Percentiles rank a stretch among this genome's conserved stretches.
Conservation (phyloP, 1,140 invertebrate species). For the Aleiodes sp. region DNA sequence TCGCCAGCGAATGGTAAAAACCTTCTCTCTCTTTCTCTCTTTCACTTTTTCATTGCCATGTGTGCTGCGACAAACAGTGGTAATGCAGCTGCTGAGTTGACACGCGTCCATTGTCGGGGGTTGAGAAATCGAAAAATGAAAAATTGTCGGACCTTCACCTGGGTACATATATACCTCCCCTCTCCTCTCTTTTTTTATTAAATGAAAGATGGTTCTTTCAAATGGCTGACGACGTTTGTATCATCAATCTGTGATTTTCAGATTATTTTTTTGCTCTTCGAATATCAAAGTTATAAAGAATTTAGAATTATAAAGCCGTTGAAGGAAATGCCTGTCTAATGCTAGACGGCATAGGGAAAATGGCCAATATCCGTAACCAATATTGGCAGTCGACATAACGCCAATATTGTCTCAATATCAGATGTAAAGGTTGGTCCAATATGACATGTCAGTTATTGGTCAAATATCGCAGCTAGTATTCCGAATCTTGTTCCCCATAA, state of each 20-base stretch:
- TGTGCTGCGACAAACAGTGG: slow-evolving; percentile 59
- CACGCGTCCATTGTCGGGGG: slow-evolving; percentile 66
- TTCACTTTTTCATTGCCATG: slow-evolving; percentile 49
- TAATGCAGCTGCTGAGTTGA: slow-evolving; percentile 58
- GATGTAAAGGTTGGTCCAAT: too few relatives aligned
- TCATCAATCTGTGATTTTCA: slow-evolving; percentile 19
- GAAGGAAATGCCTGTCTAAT: too few relatives aligned
- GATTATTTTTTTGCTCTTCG: slow-evolving; percentile 13
- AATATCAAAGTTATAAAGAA: not conserved
- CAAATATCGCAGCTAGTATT: too few relatives aligned
- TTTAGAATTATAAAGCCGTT: too few relatives aligned
- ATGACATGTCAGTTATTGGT: too few relatives aligned
- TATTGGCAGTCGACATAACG: too few relatives aligned
- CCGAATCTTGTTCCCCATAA: too few relatives aligned
- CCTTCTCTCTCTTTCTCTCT: slow-evolving; percentile 28
- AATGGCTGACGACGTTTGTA: not conserved
- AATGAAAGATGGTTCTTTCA: not conserved
- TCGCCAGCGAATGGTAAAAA: slow-evolving; percentile 41
- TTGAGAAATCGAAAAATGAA: slow-evolving; percentile 65
- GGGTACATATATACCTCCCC: slow-evolving; percentile 33
- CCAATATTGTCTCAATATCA: too few relatives aligned
- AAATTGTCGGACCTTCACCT: slow-evolving; percentile 63
- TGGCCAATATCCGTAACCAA: too few relatives aligned
- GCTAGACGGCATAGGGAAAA: too few relatives aligned
- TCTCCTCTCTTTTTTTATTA: not conserved